Evolutionary conservation across 2,797 vertebrate genomes (phyloP), one percentile per base, ranked within the genome.

Genomic region (Acipenser transmontanus): DNA sequence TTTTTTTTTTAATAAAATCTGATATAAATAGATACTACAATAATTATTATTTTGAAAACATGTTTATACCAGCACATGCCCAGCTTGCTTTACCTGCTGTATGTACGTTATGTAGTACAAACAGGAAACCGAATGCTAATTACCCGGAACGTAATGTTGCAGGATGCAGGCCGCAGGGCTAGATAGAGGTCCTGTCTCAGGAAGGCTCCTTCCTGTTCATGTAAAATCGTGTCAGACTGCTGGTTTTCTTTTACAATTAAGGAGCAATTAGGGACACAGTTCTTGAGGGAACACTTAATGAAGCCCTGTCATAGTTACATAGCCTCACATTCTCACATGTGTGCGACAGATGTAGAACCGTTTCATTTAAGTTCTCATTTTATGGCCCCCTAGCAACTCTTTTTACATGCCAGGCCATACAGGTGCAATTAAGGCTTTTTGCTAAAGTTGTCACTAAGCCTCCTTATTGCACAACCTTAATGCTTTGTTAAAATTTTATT

Each of bases 261-360:
- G 60, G 8, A 61, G 8, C 7, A 61, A 61, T 59, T 61, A 20
- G 13, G 34, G 14, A 57, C 6, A 57, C 54, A 57, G 54, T 57
- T 57, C 54, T 57, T 57, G 10, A 57, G 11, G 13, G 6, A 57
- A n/a, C 54, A 57, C 54, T 6, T 57, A 12, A 6, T 10, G 54
- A 6, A 6, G 10, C 54, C 8, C 50, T 17, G 17, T 17, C 17
- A 17, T 17, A 17, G 17, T 17, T 17, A 17, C 17, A 17, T 17
- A 17, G 17, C 17, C 17, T 54, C 12, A 54, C 8, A 54, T 54
- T 12, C 8, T 54, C 8, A 11, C 60, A 61, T 17, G 7, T 61
- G 60, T 20, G 8, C 34, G 11, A 11, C 60, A 61, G 60, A 61
- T 61, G 60, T n/a, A 47, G 60, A 61, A 61, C 6, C 14, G 60